These are phyloP conservation scores for Gymnothorax reevesii DNA, from an alignment of 2,797 vertebrate species.

Conservation along the genomic window DNA sequence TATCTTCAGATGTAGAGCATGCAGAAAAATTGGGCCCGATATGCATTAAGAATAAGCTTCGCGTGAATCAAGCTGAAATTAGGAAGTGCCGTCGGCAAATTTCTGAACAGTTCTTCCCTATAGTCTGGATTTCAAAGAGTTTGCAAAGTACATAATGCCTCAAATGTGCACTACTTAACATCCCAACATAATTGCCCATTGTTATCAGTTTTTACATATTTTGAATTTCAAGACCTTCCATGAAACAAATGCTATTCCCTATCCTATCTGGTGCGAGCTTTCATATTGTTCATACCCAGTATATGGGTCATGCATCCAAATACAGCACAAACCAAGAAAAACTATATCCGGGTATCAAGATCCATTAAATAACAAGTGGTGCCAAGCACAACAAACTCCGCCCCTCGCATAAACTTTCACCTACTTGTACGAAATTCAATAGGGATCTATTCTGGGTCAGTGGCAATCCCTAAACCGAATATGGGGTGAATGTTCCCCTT, in stretches of 20 bases:
- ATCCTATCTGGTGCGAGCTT: not conserved
- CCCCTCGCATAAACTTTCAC: too few species aligned
- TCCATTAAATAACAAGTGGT: too few species aligned
- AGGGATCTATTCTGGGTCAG: too few species aligned
- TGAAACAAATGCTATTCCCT: not conserved
- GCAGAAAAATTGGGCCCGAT: not conserved
- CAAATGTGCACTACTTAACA: not conserved
- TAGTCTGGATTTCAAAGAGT: not conserved
- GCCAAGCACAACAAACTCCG: too few species aligned
- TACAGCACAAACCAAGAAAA: not conserved
- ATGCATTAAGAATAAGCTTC: not conserved
- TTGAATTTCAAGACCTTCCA: not conserved
- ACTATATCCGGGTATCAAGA: not conserved
- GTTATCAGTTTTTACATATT: not conserved
- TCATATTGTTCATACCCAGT: not conserved
- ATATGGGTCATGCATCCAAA: not conserved
- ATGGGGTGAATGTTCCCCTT: too few species aligned
- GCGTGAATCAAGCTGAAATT: not conserved
- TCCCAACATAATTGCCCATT: not conserved
- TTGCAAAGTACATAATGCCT: not conserved
- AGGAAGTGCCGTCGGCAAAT: not conserved
- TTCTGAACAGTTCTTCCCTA: not conserved
- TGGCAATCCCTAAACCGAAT: too few species aligned
- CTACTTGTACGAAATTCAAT: too few species aligned
- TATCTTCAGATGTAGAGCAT: not conserved